Percentiles rank a stretch among this genome's conserved stretches.
Conservation (phyloP, 2,888 invertebrate genomes). For the Parnassius mnemosyne region DNA sequence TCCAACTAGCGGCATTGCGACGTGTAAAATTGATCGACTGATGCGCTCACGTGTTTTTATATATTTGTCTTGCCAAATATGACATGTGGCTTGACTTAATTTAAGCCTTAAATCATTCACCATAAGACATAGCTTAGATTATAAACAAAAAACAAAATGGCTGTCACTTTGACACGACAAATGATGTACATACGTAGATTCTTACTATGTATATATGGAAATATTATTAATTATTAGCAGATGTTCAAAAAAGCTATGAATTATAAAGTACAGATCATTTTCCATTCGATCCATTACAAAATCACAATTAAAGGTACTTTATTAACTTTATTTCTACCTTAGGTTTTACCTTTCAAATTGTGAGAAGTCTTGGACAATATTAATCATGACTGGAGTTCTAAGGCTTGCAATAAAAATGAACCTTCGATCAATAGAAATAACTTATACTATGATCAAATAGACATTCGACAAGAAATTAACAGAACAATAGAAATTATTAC, state of each 20-base stretch:
- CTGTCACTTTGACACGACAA: not conserved
- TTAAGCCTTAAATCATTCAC: not conserved
- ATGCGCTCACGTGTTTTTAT: not conserved
- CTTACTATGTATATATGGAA: not conserved
- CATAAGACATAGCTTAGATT: not conserved
- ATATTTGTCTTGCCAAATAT: not conserved
- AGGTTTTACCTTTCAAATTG: slow-evolving; percentile 1
- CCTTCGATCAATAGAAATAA: not conserved
- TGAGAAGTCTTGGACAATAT: slow-evolving; percentile 4
- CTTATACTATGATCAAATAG: not conserved
- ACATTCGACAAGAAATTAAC: no score
- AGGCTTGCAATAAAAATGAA: slow-evolving; percentile 2
- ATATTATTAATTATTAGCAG: not conserved
- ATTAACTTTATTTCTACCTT: not conserved
- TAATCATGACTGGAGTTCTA: slow-evolving; percentile 5
- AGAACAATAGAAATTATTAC: no score
- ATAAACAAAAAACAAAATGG: not conserved
- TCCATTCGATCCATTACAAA: not conserved
- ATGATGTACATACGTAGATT: not conserved
- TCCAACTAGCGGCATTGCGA: not conserved
- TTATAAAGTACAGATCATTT: slow-evolving; percentile 11
- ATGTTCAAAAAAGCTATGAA: slow-evolving; percentile 7
- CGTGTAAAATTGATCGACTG: not conserved
- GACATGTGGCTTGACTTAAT: not conserved
- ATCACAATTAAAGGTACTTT: slow-evolving; percentile 21